A percentile compares a stretch with the other conserved stretches of the same genome.
phyloP scores from a whole-genome alignment of 2,113 vertebrate genomes.

The Bettongia penicillata region DNA sequence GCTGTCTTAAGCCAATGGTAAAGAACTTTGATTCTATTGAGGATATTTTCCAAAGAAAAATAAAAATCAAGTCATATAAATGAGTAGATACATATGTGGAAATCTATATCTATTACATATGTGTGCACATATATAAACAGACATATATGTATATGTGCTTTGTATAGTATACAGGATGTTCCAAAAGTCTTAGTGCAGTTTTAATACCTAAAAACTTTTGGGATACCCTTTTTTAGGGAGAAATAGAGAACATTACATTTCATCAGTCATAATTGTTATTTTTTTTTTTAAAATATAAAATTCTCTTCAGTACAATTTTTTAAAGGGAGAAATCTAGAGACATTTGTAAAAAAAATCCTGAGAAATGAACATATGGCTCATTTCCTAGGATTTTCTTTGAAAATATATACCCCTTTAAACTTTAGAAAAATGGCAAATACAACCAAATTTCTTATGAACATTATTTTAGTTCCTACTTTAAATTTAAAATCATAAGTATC shows the following conservation, averaged over 20 bases:
- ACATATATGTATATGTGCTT: background rate
- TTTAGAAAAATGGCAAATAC: slow-evolving; percentile 19
- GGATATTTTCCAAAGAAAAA: background rate
- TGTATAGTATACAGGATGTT: background rate
- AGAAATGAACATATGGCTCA: background rate
- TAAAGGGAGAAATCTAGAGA: background rate
- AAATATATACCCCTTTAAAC: slow-evolving; percentile 30
- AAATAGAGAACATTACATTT: slow-evolving; percentile 11
- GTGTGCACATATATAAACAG: background rate
- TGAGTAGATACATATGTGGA: background rate
- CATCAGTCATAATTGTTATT: slow-evolving; percentile 32
- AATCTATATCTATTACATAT: background rate
- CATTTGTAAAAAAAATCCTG: background rate
- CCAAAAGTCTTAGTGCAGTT: background rate
- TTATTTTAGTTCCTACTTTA: background rate
- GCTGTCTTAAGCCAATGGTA: background rate
- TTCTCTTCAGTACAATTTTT: slow-evolving; percentile 4
- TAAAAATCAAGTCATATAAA: slow-evolving; percentile 36
- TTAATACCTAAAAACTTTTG: background rate
- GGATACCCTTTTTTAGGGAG: background rate
- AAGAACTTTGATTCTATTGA: background rate
- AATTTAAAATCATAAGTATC: background rate
- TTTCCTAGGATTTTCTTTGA: background rate
- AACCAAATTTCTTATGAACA: slow-evolving; percentile 36
- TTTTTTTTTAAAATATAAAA: background rate